Conservation (phyloP, 2,113 vertebrate genomes). For the Agapornis roseicollis region DNA sequence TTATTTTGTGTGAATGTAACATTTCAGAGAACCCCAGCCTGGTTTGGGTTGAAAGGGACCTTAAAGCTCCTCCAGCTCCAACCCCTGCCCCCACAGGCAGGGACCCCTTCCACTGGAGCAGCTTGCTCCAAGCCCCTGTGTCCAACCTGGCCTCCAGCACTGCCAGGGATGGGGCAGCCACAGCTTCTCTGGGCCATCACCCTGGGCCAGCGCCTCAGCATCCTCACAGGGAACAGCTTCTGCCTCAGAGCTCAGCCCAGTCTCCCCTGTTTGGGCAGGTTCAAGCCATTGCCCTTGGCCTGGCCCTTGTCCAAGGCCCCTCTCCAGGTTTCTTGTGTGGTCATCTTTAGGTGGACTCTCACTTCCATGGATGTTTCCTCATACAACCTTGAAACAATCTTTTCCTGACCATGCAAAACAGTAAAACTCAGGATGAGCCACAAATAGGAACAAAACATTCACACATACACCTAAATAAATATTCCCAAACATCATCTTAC, state of each 20-base stretch:
- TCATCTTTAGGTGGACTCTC: not conserved
- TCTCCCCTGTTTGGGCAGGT: no score
- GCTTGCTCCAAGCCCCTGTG: no score
- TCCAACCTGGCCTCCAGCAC: no score
- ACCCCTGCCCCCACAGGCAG: not conserved
- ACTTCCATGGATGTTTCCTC: not conserved
- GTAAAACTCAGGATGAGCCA: not conserved
- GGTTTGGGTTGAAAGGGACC: not conserved
- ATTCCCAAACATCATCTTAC: not conserved
- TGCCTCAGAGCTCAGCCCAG: no score
- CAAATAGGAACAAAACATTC: not conserved
- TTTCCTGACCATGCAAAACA: not conserved
- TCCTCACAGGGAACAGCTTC: no score
- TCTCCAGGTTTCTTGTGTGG: not conserved
- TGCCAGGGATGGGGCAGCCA: no score
- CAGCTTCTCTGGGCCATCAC: no score
- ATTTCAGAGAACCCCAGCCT: not conserved
- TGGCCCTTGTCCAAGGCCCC: not conserved
- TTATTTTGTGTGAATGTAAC: not conserved
- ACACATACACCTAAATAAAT: not conserved
- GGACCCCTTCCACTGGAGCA: not conserved
- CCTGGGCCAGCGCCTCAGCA: no score
- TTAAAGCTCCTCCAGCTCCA: not conserved
- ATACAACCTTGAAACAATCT: not conserved
- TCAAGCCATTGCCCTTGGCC: not conserved